Percentiles rank a stretch among this genome's conserved stretches.
Evolutionary conservation across 2,113 vertebrate genomes (phyloP).

Genomic region (Hystrix brachyura): DNA sequence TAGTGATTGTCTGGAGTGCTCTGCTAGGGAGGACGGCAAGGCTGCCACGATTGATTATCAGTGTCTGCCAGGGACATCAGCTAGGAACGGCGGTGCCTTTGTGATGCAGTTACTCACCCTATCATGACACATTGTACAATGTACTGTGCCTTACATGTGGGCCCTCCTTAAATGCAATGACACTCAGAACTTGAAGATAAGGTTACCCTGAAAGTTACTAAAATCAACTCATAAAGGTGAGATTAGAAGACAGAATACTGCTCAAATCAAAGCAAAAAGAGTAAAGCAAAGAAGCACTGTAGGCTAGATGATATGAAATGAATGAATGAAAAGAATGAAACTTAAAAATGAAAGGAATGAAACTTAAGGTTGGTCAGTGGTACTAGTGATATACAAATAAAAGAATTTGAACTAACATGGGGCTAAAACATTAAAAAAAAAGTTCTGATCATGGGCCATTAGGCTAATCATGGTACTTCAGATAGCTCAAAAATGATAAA

Average conservation of each 20-base stretch:
- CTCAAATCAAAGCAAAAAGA: constrained; percentile 11
- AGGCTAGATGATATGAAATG: neutral
- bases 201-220: neutral
- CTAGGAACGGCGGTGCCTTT: neutral
- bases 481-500: constrained; percentile 32
- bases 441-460: constrained; percentile 4
- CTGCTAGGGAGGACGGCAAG: neutral
- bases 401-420: neutral
- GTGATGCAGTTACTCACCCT: neutral
- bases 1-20: constrained; percentile 10
- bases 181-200: neutral
- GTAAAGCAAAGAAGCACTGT: neutral
- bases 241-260: neutral
- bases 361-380: neutral
- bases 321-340: neutral
- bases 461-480: constrained; percentile 46
- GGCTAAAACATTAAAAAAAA: neutral
- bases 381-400: neutral
- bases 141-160: neutral
- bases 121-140: neutral
- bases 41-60: neutral
- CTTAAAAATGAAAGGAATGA: neutral
- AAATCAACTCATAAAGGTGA: constrained; percentile 3
- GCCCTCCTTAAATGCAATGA: neutral
- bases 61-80: neutral